phyloP scores from a whole-genome alignment of 2,797 vertebrate genomes.

The Pantherophis alleghaniensis region DNA sequence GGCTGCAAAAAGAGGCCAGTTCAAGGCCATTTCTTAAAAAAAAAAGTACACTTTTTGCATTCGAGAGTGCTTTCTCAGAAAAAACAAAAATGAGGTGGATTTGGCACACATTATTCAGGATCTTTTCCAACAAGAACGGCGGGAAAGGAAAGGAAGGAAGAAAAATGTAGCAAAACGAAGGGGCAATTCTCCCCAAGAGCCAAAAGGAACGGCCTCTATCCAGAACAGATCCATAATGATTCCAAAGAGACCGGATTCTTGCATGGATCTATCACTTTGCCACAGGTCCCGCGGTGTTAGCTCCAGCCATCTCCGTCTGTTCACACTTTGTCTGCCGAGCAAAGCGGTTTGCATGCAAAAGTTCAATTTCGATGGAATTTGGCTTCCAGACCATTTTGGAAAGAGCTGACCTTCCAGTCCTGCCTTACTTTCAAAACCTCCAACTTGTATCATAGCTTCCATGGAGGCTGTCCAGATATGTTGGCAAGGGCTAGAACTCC shows the following conservation, averaged over 20 bases:
- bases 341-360: not conserved
- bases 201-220: not conserved
- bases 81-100: not conserved
- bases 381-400: not conserved
- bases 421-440: not conserved
- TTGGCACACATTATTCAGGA: not conserved
- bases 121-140: not conserved
- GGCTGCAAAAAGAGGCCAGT: not conserved
- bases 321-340: not conserved
- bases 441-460: not conserved
- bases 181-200: not conserved
- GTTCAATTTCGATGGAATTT: not conserved
- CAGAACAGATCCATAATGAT: not conserved
- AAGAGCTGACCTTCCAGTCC: not conserved
- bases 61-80: not conserved
- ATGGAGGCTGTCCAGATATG: not conserved
- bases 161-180: not conserved
- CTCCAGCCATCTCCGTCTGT: not conserved
- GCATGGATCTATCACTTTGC: no score
- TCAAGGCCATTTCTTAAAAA: not conserved
- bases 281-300: no score
- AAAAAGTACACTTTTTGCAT: fast-evolving
- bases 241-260: not conserved
- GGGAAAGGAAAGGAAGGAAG: not conserved
- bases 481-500: not conserved